Base-by-base conservation (phyloP, 2,113 vertebrate species). In the Symphodus melops region DNA sequence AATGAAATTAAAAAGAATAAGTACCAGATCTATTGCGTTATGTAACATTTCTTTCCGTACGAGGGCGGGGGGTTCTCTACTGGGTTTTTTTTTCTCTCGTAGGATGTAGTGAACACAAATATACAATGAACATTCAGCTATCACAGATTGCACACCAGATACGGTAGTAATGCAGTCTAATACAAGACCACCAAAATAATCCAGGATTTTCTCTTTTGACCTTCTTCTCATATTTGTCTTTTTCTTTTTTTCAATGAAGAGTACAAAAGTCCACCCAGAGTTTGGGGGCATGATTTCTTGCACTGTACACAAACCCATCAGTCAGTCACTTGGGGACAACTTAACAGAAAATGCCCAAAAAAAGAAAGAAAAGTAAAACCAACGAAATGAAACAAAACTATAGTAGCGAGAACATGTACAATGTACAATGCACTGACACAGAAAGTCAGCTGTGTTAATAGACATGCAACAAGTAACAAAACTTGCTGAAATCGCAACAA, bases 401-500 rank as follows among this genome's bases (percentile, higher is more conserved):
- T 95, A 95, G 94, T 79, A 90, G 70, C 94, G 91, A 91, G 58
- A 94, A 96, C 96, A 97, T 97, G 95, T 97, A 98, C 96, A 98
- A 97, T 97, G 95, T 97, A 98, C 96, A 98, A 95, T 93, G 95
- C 95, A 97, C 96, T 97, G 97, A 98, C 96, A 98, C 97, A 98
- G 96, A 98, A 98, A 97, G 96, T 98, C 97, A 98, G 97, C 94
- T 94, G 94, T 96, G 96, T 97, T 98, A 97, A 96, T 95, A 95
- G 91, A 98, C 97, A 98, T 98, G 97, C 96, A 96, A 98, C 96
- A 98, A 97, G 96, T 98, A 97, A 98, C 94, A 92, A 95, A 98
- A 98, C 96, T 97, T 98, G 97, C 97, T 97, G 96, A 96, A 96
- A 97, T 96, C 89, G 96, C 83, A 83, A 85, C 77, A 87, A 92